These are phyloP conservation scores for Odontamblyopus rebecca DNA, from an alignment of 2,797 vertebrate genomes.

Conservation along the genomic window DNA sequence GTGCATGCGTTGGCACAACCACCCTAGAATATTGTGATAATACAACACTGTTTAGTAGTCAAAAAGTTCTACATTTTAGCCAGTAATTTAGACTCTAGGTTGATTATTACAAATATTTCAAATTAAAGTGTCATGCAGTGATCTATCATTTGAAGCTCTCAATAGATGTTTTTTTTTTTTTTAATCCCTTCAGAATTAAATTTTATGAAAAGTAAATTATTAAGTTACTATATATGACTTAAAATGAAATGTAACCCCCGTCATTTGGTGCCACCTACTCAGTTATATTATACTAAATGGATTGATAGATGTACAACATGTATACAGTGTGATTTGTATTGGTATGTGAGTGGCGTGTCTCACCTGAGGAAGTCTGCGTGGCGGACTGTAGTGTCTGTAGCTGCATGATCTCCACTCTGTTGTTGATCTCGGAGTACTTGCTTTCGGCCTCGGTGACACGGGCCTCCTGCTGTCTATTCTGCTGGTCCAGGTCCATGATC, in stretches of 20 bases:
- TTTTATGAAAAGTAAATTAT: background rate
- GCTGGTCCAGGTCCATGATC: conserved; percentile 91
- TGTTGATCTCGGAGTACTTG: conserved; percentile 96
- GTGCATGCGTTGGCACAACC: no score
- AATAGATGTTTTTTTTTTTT: background rate
- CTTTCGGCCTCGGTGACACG: conserved; percentile 89
- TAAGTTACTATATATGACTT: background rate
- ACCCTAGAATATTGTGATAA: no score
- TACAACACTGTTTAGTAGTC: no score
- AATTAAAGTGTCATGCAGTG: background rate
- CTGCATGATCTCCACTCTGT: conserved; percentile 94
- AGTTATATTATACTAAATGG: no score
- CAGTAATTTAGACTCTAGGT: no score
- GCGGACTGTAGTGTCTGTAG: conserved; percentile 89
- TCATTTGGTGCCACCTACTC: no score
- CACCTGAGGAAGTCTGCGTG: conserved; percentile 92
- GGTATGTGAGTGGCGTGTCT: conserved; percentile 48
- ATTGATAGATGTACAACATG: conserved; percentile 12
- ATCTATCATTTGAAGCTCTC: background rate
- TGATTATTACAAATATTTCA: no score
- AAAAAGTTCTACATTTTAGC: no score
- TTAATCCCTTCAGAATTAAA: conserved; percentile 10
- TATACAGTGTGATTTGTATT: conserved; percentile 22
- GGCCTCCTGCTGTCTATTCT: conserved; percentile 83
- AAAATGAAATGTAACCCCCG: background rate